Base-by-base conservation (phyloP, 2,113 vertebrate genomes). In the Anguilla japonica region DNA sequence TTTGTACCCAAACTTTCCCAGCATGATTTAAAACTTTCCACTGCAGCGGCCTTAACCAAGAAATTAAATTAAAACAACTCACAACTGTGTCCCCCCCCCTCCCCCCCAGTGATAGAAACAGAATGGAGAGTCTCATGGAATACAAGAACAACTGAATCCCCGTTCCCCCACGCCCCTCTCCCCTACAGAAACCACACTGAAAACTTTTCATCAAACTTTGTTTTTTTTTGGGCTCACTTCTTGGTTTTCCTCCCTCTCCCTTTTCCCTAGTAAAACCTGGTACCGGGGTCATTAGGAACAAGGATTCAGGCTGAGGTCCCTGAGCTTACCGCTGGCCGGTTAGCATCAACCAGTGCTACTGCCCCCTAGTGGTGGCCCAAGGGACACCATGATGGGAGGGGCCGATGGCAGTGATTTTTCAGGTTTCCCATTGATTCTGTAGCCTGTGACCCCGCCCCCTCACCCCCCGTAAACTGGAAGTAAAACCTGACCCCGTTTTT, bases 1-100 rank as follows among this genome's bases (percentile, higher is more conserved):
- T 15, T 18, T 1, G n/a, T 4, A 56, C 39, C 78, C 14, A 5
- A 34, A 67, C n/a, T 43, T 15, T 2, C 3, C 9, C 63, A 15
- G 79, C 60, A 26, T 60, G 7, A 15, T 87, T 87, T 83, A 20
- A 14, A 14, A 83, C 75, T 46, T 13, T 75, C 71, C n/a, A 75
- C 26, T 75, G 71, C 71, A 29, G 71, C 71, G 11, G 71, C 29
- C 71, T 11, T 34, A 75, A 75, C 5, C n/a, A 34, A 75, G 26
- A 75, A n/a, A 22, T n/a, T 2, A 75, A 53, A 53, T 6, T 9
- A 53, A 53, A 53, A 13, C n/a, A 53, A 13, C n/a, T 75, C 71
- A 13, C 22, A 75, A 29, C 26, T 75, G 6, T 13, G 11, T 71
- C 26, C 1, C 63, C 63, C 13, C 5, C 71, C 26, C 26, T 7